A percentile compares a stretch with the other conserved stretches of the same genome.
Conservation (phyloP, 2,113 vertebrate genomes). For the Terrapene triunguis region DNA sequence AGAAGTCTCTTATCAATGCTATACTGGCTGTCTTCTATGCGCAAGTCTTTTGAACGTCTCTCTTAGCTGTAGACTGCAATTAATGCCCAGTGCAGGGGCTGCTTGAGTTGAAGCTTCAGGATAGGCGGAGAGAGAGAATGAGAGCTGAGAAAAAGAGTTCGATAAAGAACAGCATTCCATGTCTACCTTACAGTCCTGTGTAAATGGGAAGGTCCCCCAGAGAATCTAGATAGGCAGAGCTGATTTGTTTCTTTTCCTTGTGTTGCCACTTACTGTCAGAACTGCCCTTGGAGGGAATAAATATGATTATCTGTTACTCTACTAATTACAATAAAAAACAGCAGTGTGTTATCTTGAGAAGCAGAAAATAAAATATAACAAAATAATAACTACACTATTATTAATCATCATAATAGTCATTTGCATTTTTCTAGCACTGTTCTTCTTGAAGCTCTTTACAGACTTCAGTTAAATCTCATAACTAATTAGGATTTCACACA, state of each 20-base stretch:
- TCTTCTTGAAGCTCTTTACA: neutral
- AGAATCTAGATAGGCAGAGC: neutral
- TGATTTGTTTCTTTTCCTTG: conserved; percentile 8
- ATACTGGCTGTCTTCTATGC: neutral
- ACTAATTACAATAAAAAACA: conserved; percentile 6
- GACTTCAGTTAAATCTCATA: neutral
- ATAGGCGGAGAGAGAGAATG: neutral
- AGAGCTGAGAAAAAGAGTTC: neutral
- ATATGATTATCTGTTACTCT: neutral
- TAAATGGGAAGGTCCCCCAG: neutral
- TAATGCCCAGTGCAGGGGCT: neutral
- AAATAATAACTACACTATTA: neutral
- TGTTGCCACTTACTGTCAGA: neutral
- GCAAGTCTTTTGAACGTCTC: neutral
- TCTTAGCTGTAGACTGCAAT: neutral
- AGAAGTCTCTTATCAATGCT: neutral
- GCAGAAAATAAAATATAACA: neutral
- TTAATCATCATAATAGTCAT: neutral
- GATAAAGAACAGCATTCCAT: neutral
- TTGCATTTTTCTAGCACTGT: neutral
- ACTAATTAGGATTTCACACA: neutral
- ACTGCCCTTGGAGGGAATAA: neutral
- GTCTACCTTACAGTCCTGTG: neutral
- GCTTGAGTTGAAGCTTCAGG: neutral
- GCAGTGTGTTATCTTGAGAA: neutral